Evolutionary conservation across 2,113 vertebrate genomes (phyloP), one percentile per base, ranked within the genome.

Genomic region (Rhizomys pruinosus): DNA sequence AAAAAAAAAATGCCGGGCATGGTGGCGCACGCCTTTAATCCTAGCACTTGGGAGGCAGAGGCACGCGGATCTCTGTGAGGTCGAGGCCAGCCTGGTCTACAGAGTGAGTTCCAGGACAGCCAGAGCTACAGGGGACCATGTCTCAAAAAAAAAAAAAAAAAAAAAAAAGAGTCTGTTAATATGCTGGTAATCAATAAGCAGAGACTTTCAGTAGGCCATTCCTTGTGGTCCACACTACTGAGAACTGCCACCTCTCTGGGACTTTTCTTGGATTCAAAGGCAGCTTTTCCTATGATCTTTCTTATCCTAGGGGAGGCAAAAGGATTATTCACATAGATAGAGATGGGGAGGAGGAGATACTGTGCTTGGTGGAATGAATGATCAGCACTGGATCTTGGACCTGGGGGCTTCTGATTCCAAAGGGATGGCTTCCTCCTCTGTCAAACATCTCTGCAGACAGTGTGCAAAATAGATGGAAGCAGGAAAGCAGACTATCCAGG

Each of bases 401-500:
- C 3, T 13, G 34, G 16, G 16, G 39, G 29, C 34, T 90, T 96
- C 76, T 69, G 63, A 13, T 78, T 85, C 88, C 34, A 78, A 61
- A 71, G 44, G 82, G 42, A 78, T 22, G 34, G 11, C 76, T 84
- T 17, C 29, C 16, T 4, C 68, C 64, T 86, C 61, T 55, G 32
- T 10, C 57, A 37, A 19, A 32, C 64, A 29, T 82, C 37, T 92
- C 64, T 86, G n/a, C 2, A 90, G 78, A 93, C 5, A 52, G 63
- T 61, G 44, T 79, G 69, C 20, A 71, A 90, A 86, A 90, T 64
- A 90, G 80, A 59, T 47, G 82, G 29, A 91, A 94, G 69, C 42
- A 47, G 20, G 87, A 15, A 87, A 37, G 59, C 27, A 32, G 47
- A 47, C 9, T 76, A 59, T 80, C 16, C 29, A 68, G 47, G 37